Evolutionary conservation across 2,888 invertebrate species (phyloP), one percentile per base, ranked within the genome.

Genomic region (Dexiosoma caninum): DNA sequence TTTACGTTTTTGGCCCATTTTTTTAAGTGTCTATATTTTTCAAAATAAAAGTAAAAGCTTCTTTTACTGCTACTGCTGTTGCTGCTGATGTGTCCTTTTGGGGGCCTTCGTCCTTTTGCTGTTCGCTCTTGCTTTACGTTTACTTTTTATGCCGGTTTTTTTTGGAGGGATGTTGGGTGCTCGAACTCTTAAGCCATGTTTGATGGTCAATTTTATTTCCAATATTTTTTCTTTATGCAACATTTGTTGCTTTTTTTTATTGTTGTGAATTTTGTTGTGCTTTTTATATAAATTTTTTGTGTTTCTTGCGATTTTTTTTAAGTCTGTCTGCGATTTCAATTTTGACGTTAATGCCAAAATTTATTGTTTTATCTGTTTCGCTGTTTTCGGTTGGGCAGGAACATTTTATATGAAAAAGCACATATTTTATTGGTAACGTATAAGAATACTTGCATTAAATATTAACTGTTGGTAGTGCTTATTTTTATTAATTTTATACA

Each of bases 281-380:
- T n/a, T n/a, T n/a, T n/a, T 71, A 40, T 49, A n/a, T 19, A 30
- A 2, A 49, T 46, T 37, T 49, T 71, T 49, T n/a, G 8, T 14
- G 16, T 46, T 71, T 55, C 62, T 23, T 35, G 10, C 1, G 6
- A 8, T 49, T 70, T 70, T 69, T 66, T 66, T 46, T 55, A 8
- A 5, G 49, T 64, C 77, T 77, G 81, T 77, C 81, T 77, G 72
- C 44, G 81, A 51, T 81, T 77, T 74, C 62, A 77, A 74, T 82
- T 80, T 78, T 82, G 81, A 83, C 81, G 82, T 82, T 83, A 81
- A 83, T 82, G 57, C 81, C 67, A 71, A 78, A 83, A 83, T 83
- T 83, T 83, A 83, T 83, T 82, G 78, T 77, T 81, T 81, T 77
- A 81, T 81, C 81, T 72, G 51, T 77, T 77, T 19, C 55, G 37